These are phyloP conservation scores for Hecatera dysodea DNA, from an alignment of 2,888 invertebrate genomes.

Conservation along the genomic window DNA sequence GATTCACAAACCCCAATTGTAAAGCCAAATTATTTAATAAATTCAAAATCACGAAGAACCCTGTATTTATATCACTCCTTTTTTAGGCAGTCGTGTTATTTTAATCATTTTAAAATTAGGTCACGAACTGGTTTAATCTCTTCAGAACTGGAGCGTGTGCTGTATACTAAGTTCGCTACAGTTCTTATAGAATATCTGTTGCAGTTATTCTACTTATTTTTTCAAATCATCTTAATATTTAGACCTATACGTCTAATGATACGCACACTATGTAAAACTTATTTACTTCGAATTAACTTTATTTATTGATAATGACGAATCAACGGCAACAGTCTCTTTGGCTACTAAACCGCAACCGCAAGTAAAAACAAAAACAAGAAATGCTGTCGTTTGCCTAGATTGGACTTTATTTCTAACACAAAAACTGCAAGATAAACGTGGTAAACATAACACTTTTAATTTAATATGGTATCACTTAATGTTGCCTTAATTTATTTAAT, in stretches of 20 bases:
- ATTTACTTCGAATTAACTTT: constrained; percentile 9
- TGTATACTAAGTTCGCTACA: not conserved
- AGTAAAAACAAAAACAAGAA: not conserved
- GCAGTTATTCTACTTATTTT: too few relatives aligned
- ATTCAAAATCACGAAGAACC: not conserved
- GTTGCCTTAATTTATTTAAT: constrained; percentile 18
- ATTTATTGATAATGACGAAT: constrained; percentile 3
- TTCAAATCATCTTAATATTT: too few relatives aligned
- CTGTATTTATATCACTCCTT: too few relatives aligned
- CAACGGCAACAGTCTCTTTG: not conserved
- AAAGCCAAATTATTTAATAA: not conserved
- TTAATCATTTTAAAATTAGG: not conserved
- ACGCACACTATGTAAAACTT: not conserved
- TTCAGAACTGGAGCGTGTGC: not conserved
- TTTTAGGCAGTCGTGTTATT: too few relatives aligned
- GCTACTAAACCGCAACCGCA: constrained; percentile 8
- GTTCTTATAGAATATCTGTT: not conserved
- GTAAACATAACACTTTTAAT: constrained; percentile 6
- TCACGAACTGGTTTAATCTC: not conserved
- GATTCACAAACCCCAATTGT: constrained; percentile 4
- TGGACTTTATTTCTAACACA: not conserved
- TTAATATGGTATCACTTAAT: not conserved
- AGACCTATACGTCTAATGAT: too few relatives aligned
- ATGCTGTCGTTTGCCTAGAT: not conserved
- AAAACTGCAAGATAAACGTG: constrained; percentile 14